Base-by-base conservation (phyloP, 2,888 invertebrate genomes). In the Mesorhabditis sp. region DNA sequence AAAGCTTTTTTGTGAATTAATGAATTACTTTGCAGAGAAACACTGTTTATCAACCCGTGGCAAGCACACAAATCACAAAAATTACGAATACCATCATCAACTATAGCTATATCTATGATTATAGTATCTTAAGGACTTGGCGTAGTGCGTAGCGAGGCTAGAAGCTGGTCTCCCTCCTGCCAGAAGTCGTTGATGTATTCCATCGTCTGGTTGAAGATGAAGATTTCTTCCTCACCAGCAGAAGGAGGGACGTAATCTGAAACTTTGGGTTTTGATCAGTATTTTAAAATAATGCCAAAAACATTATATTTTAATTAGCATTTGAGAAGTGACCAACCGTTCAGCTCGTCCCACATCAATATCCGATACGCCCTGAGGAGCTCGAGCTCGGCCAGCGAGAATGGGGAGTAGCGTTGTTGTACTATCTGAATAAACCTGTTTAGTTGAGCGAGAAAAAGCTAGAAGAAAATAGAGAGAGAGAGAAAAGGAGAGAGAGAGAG, bases 181-280 rank as follows among this genome's bases (percentile, higher is more conserved):
- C 58, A 50, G n/a, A 13, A 50, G 58, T 50, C 58, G 58, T 13
- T n/a, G n/a, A 50, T 50, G 58, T 50, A n/a, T 50, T 50, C 10
- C 58, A 50, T 50, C n/a, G 58, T 50, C n/a, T 50, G 58, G n/a
- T 50, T 50, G n/a, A 50, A 50, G 58, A 50, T 50, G n/a, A 50
- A 50, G 58, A 50, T 50, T n/a, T 50, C 58, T 50, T 10, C n/a
- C 58, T 50, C 58, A n/a, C 10, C n/a, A 13, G 58, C 58, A 50
- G 58, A 13, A 10, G 58, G 58, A n/a, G 58, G 58, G n/a, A 50
- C 7, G n/a, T 10, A 13, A 13, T 10, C 58, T 50, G 58, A 50
- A 50, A 50, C 7, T 13, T 50, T 50, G 58, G 58, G 2, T 50
- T 50, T 50, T 10, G n/a, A 50, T 50, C 1, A 2, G 7, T n/a